These are phyloP conservation scores for Ormyrus nitidulus DNA, from an alignment of 2,888 invertebrate species.

Conservation along the genomic window DNA sequence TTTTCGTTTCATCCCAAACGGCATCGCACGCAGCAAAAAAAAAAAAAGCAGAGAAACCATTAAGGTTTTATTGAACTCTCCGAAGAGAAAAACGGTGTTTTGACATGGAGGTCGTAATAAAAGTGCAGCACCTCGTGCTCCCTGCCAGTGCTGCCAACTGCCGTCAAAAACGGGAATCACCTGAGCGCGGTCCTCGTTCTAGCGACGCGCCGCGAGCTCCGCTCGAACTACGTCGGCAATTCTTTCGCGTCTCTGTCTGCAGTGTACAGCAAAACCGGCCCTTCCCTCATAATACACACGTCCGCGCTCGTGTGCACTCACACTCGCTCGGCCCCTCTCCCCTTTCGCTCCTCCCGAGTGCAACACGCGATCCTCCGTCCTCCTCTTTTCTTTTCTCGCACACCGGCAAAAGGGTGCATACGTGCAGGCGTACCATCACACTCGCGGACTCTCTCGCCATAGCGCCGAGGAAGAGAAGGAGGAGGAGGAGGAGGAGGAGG, in stretches of 20 bases:
- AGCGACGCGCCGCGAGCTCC: constrained; percentile 62
- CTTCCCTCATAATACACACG: constrained; percentile 45
- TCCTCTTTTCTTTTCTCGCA: too few species aligned
- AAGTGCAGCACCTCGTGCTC: constrained; percentile 42
- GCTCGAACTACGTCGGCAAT: constrained; percentile 57
- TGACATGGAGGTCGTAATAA: too few species aligned
- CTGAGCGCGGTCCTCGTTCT: constrained; percentile 41
- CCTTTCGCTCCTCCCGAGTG: constrained; percentile 45
- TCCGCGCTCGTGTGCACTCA: neutral
- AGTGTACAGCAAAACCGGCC: constrained; percentile 33
- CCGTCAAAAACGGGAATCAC: constrained; percentile 59
- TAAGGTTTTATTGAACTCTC: too few species aligned
- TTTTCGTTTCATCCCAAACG: too few species aligned
- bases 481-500: neutral
- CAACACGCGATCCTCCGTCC: constrained; percentile 24
- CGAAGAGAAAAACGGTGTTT: too few species aligned
- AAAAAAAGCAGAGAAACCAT: too few species aligned
- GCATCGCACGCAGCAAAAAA: too few species aligned
- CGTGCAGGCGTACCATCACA: too few species aligned
- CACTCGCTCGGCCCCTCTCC: constrained; percentile 20
- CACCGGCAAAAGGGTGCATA: too few species aligned
- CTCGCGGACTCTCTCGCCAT: too few species aligned
- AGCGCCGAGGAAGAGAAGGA: constrained; percentile 11
- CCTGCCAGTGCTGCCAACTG: constrained; percentile 74
- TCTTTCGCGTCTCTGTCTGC: constrained; percentile 37